These are phyloP conservation scores for Dryobotodes eremita DNA, from an alignment of 2,888 invertebrate species.

Conservation along the genomic window DNA sequence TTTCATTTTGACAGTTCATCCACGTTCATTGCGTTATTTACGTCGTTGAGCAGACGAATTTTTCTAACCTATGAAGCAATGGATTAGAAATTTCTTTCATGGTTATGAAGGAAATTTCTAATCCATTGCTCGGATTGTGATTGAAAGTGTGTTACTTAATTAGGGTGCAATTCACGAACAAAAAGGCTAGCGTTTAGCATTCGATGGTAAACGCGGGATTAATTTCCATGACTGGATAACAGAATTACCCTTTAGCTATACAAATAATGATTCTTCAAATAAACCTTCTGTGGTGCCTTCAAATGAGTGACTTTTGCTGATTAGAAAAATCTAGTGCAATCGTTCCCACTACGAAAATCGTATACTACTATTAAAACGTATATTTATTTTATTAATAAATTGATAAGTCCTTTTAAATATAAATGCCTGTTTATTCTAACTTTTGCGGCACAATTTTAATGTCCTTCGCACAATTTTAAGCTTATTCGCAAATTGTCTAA, in stretches of 20 bases:
- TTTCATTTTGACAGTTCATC: no score
- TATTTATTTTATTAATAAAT: conserved; percentile 1
- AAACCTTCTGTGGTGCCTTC: neutral
- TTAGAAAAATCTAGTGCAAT: neutral
- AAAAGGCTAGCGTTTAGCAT: no score
- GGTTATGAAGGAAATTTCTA: no score
- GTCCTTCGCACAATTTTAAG: conserved; percentile 38
- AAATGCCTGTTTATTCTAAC: conserved; percentile 4
- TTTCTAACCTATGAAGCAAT: no score
- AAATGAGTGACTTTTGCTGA: neutral
- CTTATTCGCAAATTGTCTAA: neutral
- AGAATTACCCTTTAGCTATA: neutral
- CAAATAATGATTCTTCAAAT: neutral
- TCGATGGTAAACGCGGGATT: no score
- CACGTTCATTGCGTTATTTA: no score
- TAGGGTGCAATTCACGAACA: no score
- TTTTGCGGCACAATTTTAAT: conserved; percentile 35
- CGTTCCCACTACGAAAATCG: neutral
- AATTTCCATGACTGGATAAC: no score
- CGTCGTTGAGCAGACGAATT: no score
- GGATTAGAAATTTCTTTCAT: no score
- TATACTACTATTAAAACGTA: neutral
- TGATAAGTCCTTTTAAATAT: neutral
- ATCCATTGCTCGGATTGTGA: no score
- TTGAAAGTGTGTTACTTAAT: no score